Evolutionary conservation across 2,888 invertebrate species (phyloP).

Genomic region (Steinernema hermaphroditum): DNA sequence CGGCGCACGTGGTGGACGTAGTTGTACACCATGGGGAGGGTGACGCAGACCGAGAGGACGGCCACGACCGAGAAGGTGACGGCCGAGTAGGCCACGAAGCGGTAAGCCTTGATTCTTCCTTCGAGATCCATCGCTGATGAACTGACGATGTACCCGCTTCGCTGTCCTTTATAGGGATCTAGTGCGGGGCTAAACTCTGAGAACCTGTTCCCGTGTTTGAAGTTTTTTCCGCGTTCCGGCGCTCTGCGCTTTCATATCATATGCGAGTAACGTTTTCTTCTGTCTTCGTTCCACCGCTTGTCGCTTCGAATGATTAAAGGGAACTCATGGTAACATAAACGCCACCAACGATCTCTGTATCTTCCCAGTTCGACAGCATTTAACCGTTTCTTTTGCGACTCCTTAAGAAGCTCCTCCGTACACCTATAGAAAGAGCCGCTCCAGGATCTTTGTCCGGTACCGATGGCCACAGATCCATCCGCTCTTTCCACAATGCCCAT

Average conservation of each 20-base stretch:
- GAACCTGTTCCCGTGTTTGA: not conserved
- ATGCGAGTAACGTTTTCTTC: not conserved
- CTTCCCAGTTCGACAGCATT: too few relatives aligned
- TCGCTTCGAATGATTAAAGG: not conserved
- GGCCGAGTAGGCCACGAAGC: slow-evolving; percentile 64
- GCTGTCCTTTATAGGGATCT: not conserved
- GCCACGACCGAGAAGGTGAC: slow-evolving; percentile 58
- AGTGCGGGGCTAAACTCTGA: not conserved
- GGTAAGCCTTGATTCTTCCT: slow-evolving; percentile 58
- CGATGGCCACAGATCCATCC: too few relatives aligned
- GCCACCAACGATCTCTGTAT: too few relatives aligned
- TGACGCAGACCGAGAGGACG: slow-evolving; percentile 48
- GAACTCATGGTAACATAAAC: not conserved
- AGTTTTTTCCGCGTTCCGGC: not conserved
- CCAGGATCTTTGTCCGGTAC: too few relatives aligned
- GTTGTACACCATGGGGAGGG: too few relatives aligned
- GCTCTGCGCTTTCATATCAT: not conserved
- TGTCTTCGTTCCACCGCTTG: not conserved
- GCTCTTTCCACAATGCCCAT: too few relatives aligned
- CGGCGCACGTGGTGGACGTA: too few relatives aligned
- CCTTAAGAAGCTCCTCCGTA: too few relatives aligned
- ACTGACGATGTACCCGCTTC: not conserved
- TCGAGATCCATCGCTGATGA: slow-evolving; percentile 44
- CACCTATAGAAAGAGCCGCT: too few relatives aligned
- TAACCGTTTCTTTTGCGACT: too few relatives aligned